phyloP scores from a whole-genome alignment of 1,140 invertebrate species.

The Bathynomus jamesi region DNA sequence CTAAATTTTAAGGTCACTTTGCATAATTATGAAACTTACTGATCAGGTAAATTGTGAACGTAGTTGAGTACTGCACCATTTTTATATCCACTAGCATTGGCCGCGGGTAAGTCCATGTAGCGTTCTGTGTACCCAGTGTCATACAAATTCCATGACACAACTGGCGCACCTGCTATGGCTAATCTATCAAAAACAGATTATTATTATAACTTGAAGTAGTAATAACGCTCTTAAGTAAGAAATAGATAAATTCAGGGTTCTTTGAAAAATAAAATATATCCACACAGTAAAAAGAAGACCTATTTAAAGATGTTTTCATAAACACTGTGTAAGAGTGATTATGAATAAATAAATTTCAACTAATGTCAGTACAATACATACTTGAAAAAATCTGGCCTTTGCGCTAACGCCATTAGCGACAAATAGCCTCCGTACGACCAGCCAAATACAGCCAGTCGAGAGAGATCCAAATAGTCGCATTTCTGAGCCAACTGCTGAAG shows the following conservation, averaged over 20 bases:
- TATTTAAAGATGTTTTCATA: too few species aligned
- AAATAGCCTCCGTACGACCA: constrained; percentile 97
- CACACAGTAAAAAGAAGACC: too few species aligned
- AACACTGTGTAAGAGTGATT: too few species aligned
- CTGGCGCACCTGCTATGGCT: constrained; percentile 91
- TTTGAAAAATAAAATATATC: background rate
- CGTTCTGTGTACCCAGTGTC: constrained; percentile 95
- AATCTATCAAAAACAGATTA: constrained; percentile 39
- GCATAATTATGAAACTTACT: constrained; percentile 58
- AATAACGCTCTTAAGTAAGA: background rate
- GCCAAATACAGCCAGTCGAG: constrained; percentile 87
- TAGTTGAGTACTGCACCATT: constrained; percentile 67
- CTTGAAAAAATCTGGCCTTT: constrained; percentile 73
- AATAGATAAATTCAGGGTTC: background rate
- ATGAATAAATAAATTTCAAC: background rate
- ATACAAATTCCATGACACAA: constrained; percentile 90
- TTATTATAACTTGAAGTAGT: background rate
- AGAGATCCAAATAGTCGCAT: constrained; percentile 81
- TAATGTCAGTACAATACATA: constrained; percentile 43
- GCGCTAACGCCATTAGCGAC: constrained; percentile 73
- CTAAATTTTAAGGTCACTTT: too few species aligned
- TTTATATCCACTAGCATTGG: constrained; percentile 68
- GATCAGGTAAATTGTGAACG: constrained; percentile 79
- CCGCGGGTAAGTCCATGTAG: constrained; percentile 88
- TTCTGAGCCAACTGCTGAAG: constrained; percentile 75